Evolutionary conservation across 2,113 vertebrate species (phyloP), one percentile per base, ranked within the genome.

Genomic region (Leucoraja erinaceus): DNA sequence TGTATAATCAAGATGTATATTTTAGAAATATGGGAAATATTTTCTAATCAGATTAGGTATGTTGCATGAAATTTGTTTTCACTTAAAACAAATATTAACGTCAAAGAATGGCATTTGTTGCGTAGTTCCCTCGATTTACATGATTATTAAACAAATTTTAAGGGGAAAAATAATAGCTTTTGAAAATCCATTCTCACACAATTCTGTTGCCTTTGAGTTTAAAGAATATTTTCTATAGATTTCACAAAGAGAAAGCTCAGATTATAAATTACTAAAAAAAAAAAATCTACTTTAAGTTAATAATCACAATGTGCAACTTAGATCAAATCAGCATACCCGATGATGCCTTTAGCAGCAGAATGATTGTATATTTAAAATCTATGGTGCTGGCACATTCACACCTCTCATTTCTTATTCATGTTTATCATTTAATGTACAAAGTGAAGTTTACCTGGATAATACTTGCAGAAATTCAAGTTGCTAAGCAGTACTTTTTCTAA

Each of bases 241-340:
- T 90, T 66, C 47, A 90, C 61, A 20, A 90, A 70, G 56, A 86
- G 56, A 86, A 11, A 90, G 33, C 16, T 70, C 88, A 70, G n/a
- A 90, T 68, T 90, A 38, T 91, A 33, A 91, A 1, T 91, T 22
- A 54, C 20, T 47, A 1, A 12, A 33, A 72, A 72, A 72, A 72
- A 66, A 78, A 91, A 5, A 28, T 38, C 9, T 91, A 91, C 38
- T 91, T 91, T 54, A 91, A 91, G 25, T 72, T 91, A 91, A 91
- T 47, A 91, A 72, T 91, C 38, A 91, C 6, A 22, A 91, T 20
- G 38, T 72, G 33, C 22, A 70, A 72, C 33, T 47, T 91, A 72
- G 20, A 33, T 72, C 38, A 72, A 20, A 47, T 72, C 16, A 88
- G 33, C 66, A 70, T 47, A 91, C 33, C 22, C 70, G 25, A 91